Percentiles rank a stretch among this genome's conserved stretches.
Conservation (phyloP, 2,888 invertebrate genomes). For the Eupithecia inturbata region DNA sequence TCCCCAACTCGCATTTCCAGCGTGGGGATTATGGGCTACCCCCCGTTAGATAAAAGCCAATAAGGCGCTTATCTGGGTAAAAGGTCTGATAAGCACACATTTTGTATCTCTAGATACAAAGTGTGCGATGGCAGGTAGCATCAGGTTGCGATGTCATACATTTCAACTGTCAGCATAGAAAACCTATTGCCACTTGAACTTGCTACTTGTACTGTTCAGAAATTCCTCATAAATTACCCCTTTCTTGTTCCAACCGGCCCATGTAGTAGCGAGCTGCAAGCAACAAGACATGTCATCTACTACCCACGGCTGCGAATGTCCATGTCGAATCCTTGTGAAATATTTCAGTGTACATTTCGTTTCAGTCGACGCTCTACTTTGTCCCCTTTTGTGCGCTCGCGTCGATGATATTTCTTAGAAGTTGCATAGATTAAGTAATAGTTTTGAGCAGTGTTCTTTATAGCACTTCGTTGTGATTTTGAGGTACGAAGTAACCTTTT, state of each 20-base stretch:
- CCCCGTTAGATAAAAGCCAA: too few species aligned
- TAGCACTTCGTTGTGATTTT: not conserved
- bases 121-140: not conserved
- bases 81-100: too few species aligned
- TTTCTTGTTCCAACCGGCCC: conserved; percentile 30
- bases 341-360: conserved; percentile 69
- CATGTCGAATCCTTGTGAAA: conserved; percentile 77
- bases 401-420: conserved; percentile 68
- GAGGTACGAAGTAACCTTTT: not conserved
- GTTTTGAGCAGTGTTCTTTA: not conserved
- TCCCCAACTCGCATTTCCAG: too few species aligned
- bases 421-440: conserved; percentile 37
- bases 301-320: conserved; percentile 70
- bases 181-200: conserved; percentile 10
- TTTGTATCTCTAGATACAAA: not conserved
- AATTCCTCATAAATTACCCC: conserved; percentile 11
- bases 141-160: not conserved
- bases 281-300: conserved; percentile 61
- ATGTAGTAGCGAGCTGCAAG: conserved; percentile 41
- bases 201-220: conserved; percentile 18
- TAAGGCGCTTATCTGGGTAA: too few species aligned
- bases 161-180: conserved; percentile 10
- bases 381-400: conserved; percentile 61
- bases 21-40: too few species aligned
- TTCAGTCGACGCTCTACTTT: conserved; percentile 66